phyloP scores from a whole-genome alignment of 2,888 invertebrate species.

The Agonopterix arenella region DNA sequence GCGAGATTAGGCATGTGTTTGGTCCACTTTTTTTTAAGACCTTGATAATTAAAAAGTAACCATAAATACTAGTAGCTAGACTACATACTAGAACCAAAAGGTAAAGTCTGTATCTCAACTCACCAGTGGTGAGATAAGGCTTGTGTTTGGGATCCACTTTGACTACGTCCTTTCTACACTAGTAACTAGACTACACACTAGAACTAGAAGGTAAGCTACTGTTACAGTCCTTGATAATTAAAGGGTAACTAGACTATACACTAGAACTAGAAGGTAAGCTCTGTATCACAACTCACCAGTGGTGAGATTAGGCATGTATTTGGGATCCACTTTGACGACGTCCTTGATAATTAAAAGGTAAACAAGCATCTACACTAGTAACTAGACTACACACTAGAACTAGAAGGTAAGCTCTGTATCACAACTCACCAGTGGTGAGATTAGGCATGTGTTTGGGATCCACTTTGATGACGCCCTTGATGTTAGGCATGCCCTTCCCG shows the following conservation, averaged over 20 bases:
- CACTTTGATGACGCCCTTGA: constrained; percentile 84
- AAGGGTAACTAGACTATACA: too few relatives aligned
- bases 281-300: constrained; percentile 49
- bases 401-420: background rate
- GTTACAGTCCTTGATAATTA: constrained; percentile 66
- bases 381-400: too few relatives aligned
- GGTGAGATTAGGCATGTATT: constrained; percentile 80
- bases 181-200: too few relatives aligned
- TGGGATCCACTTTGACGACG: constrained; percentile 84
- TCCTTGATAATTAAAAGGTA: constrained; percentile 66
- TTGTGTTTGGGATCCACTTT: constrained; percentile 85
- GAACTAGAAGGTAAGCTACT: too few relatives aligned
- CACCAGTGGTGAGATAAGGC: constrained; percentile 76
- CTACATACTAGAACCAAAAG: too few relatives aligned
- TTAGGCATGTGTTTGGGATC: constrained; percentile 84
- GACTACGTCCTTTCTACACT: constrained; percentile 78
- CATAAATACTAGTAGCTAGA: too few relatives aligned
- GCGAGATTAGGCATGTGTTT: constrained; percentile 81
- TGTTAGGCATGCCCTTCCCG: constrained; percentile 73
- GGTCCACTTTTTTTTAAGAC: too few relatives aligned
- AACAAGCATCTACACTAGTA: too few relatives aligned
- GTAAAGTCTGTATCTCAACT: constrained; percentile 9
- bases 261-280: too few relatives aligned
- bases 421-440: constrained; percentile 61
- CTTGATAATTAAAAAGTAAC: constrained; percentile 49